Evolutionary conservation across 1,140 invertebrate species (phyloP), one percentile per base, ranked within the genome.

Genomic region (Meloidogyne chitwoodi): DNA sequence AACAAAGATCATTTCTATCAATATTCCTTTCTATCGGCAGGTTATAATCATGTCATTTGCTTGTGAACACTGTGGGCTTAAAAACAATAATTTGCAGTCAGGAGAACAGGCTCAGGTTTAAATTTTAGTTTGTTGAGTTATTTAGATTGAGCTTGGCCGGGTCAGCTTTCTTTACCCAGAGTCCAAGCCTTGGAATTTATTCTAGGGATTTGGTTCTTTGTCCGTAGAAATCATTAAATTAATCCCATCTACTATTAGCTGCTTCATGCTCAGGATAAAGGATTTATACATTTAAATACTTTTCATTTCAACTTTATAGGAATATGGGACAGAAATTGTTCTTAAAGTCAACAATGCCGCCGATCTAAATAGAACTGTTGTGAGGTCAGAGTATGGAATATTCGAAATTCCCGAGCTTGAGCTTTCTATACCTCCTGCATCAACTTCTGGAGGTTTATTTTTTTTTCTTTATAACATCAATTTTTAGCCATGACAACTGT

Each of bases 1-100:
- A 0, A 99, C 96, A 11, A 90, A 92, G 73, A 84, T 99, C 2
- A 89, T 99, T 72, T 89, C 96, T 26, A 98, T 95, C 0, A 92
- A 92, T 86, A 99, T 99, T 80, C 96, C 96, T 0, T 93, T 94
- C 89, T 99, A 95, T 87, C 94, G 94, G 87, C 95, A 98, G 88
- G 92, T 99, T 0, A 91, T 99, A n/a, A 84, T 99, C 0, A 94
- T 95, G 90, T 98, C 95, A 0, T 99, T 99, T 88, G 89, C 90
- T 0, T 99, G 96, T 88, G 91, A 93, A 5, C 89, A 56, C 10
- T 78, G 96, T 89, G 92, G 93, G 0, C 93, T 90, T 88, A 89
- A 91, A 80, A 98, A 99, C 88, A 96, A 94, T 88, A 94, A 97
- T 88, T 91, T 97, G 56, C 93, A 97, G 88, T 92, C 93, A 10